phyloP scores from a whole-genome alignment of 2,797 vertebrate species.

The Bovichtus diacanthus region DNA sequence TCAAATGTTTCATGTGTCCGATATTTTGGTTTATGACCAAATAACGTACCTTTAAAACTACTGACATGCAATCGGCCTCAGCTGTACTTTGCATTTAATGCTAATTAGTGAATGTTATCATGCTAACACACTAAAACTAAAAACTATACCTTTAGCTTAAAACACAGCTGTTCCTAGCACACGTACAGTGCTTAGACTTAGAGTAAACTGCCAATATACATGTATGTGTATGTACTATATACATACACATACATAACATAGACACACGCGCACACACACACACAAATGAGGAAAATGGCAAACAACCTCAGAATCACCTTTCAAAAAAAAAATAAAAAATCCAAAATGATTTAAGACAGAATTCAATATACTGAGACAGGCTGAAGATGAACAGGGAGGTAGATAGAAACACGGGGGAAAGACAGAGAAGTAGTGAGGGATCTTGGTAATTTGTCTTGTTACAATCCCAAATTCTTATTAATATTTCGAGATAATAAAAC shows the following conservation, averaged over 20 bases:
- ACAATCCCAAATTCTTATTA: neutral
- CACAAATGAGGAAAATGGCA: conserved; percentile 39
- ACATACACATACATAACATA: conserved; percentile 44
- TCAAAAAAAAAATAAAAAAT: conserved; percentile 62
- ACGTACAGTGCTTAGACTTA: neutral
- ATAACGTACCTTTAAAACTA: too few relatives aligned
- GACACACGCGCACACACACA: conserved; percentile 45
- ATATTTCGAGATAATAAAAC: neutral
- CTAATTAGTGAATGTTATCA: neutral
- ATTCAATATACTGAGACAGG: conserved; percentile 84
- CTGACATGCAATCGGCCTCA: neutral
- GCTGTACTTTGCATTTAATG: neutral
- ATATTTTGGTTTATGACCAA: neutral
- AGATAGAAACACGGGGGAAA: conserved; percentile 58
- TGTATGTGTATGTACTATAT: conserved; percentile 23
- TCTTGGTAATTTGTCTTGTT: conserved; percentile 34
- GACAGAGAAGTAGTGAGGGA: conserved; percentile 84
- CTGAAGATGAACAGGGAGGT: conserved; percentile 63
- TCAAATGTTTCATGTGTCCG: neutral
- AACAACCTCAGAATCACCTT: conserved; percentile 56
- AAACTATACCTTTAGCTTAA: neutral
- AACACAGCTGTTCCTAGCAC: neutral
- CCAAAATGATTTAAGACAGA: conserved; percentile 85
- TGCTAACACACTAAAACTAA: neutral
- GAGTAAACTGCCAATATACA: conserved; percentile 28